phyloP scores from a whole-genome alignment of 2,113 vertebrate species.

The Tyto alba region DNA sequence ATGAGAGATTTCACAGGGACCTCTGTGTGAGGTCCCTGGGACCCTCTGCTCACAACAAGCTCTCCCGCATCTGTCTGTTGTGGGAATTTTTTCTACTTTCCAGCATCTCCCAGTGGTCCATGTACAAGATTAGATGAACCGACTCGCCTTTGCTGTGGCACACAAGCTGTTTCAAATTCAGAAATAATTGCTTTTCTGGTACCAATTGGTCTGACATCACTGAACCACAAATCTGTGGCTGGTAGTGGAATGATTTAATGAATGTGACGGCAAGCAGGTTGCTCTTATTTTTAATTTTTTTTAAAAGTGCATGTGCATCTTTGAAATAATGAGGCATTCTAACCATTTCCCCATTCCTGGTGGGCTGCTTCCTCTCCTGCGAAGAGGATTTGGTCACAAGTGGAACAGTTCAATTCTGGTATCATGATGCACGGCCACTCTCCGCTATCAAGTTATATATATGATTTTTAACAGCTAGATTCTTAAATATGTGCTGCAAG shows the following conservation, averaged over 20 bases:
- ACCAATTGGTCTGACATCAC: background rate
- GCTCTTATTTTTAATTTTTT: background rate
- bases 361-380: background rate
- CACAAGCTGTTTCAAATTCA: rapidly evolving
- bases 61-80: background rate
- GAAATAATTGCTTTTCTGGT: background rate
- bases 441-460: background rate
- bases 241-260: background rate
- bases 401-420: rapidly evolving
- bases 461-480: rapidly evolving
- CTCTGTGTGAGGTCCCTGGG: background rate
- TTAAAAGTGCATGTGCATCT: background rate
- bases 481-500: background rate
- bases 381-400: background rate
- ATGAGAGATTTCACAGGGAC: background rate
- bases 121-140: rapidly evolving
- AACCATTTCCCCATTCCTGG: background rate
- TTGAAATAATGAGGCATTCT: background rate
- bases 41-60: rapidly evolving
- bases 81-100: background rate
- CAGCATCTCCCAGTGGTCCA: background rate
- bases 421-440: background rate
- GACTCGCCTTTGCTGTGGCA: background rate
- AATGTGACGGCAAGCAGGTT: background rate
- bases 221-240: background rate